Evolutionary conservation across 1,140 invertebrate species (phyloP).

Genomic region (Paraescarpia echinospica): DNA sequence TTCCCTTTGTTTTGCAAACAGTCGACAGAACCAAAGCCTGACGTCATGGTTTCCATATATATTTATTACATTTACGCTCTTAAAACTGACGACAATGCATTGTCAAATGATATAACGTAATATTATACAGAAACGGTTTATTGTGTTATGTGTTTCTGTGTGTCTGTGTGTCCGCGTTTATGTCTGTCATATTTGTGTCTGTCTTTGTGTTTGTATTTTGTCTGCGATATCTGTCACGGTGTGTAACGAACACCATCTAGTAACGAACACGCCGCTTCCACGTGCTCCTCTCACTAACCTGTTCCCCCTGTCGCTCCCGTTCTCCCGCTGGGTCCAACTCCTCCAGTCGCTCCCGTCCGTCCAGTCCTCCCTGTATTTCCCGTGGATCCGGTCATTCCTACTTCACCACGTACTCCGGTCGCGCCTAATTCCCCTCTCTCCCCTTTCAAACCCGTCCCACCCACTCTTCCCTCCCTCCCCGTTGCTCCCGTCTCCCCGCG

Average conservation of each 20-base stretch:
- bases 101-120: too few species aligned
- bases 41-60: too few species aligned
- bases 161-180: too few species aligned
- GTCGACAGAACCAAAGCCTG: too few species aligned
- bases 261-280: neutral
- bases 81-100: too few species aligned
- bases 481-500: slow-evolving; percentile 7
- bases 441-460: neutral
- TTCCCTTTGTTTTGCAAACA: too few species aligned
- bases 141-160: too few species aligned
- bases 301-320: neutral
- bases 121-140: too few species aligned
- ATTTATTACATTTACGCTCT: too few species aligned
- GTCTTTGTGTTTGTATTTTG: too few species aligned
- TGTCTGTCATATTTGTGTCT: too few species aligned
- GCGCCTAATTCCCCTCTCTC: neutral
- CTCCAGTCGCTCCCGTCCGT: neutral
- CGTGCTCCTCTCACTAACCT: neutral
- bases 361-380: neutral
- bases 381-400: neutral
- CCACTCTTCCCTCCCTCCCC: neutral
- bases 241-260: neutral
- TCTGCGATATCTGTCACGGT: neutral
- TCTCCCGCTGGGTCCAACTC: neutral
- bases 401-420: neutral